Conservation (phyloP, 2,797 vertebrate species). For the Cirrhinus molitorella region DNA sequence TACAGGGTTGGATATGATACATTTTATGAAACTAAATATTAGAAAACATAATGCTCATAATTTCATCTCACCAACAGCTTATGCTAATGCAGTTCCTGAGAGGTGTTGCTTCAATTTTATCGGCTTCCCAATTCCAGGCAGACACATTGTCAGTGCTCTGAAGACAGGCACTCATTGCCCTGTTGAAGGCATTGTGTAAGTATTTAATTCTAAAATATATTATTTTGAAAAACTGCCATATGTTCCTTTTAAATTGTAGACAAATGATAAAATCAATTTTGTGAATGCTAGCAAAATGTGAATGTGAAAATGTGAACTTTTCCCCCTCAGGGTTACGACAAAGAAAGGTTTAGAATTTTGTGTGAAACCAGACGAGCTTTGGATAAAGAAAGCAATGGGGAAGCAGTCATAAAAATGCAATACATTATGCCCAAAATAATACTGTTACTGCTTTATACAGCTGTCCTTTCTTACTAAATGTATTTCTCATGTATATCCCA, state of each 20-base stretch:
- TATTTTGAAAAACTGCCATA: background rate
- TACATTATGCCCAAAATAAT: background rate
- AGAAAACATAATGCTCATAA: too few species aligned
- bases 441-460: background rate
- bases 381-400: background rate
- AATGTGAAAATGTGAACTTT: background rate
- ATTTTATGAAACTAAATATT: too few species aligned
- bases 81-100: background rate
- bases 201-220: background rate
- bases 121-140: rapidly evolving
- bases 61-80: conserved; percentile 41
- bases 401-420: background rate
- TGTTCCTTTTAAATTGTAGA: background rate
- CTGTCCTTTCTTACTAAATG: background rate
- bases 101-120: conserved; percentile 58
- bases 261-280: background rate
- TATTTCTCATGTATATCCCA: background rate
- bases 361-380: background rate
- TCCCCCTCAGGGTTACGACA: conserved; percentile 32
- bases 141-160: background rate
- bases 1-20: background rate
- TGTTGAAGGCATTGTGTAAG: background rate
- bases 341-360: background rate
- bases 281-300: background rate
- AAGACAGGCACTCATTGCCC: background rate